Percentiles rank a stretch among this genome's conserved stretches.
Conservation (phyloP, 2,113 vertebrate genomes). For the Xerus inauris region DNA sequence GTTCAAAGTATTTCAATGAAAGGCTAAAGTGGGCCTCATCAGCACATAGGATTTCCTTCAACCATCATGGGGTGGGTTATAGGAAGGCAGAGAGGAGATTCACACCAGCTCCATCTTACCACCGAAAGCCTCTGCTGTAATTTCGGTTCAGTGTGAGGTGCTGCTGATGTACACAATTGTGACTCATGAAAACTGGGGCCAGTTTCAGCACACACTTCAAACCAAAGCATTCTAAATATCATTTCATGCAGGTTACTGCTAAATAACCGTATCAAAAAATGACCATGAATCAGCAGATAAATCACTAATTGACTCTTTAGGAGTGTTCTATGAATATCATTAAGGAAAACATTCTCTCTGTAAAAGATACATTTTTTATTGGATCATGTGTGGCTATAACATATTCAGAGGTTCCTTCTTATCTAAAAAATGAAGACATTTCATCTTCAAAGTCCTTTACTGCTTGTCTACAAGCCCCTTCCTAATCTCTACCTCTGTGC, state of each 20-base stretch:
- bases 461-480: background rate
- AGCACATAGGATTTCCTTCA: slow-evolving; percentile 71
- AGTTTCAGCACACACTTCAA: slow-evolving; percentile 47
- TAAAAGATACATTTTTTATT: background rate
- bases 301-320: background rate
- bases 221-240: background rate
- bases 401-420: background rate
- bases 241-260: background rate
- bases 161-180: slow-evolving; percentile 60
- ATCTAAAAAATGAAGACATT: background rate
- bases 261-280: background rate
- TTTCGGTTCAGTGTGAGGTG: slow-evolving; percentile 80
- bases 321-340: background rate
- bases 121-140: slow-evolving; percentile 77
- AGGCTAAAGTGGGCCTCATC: slow-evolving; percentile 81
- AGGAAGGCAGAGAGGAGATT: slow-evolving; percentile 74
- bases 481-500: too few relatives aligned
- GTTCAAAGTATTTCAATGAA: slow-evolving; percentile 84
- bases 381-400: background rate
- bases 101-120: slow-evolving; percentile 66
- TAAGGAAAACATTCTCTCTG: background rate
- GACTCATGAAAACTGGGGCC: slow-evolving; percentile 80
- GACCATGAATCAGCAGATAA: background rate
- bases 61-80: slow-evolving; percentile 63
- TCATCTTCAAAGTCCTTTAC: background rate